Percentiles rank a stretch among this genome's conserved stretches.
Evolutionary conservation across 1,140 invertebrate species (phyloP).

Genomic region (Eueides isabella): DNA sequence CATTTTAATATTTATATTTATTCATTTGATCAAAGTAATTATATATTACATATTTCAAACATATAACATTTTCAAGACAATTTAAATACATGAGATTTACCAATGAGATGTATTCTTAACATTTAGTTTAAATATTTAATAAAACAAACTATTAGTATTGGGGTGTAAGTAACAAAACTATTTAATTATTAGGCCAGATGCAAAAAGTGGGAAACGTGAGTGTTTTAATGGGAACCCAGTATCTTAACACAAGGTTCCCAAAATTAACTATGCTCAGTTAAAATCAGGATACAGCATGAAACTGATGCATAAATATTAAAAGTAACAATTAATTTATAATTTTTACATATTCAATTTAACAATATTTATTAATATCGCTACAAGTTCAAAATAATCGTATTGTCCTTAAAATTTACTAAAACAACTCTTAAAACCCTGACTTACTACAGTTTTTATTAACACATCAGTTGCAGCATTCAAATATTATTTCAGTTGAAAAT

Average conservation of each 20-base stretch:
- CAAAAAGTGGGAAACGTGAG: too few species aligned
- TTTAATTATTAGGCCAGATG: neutral
- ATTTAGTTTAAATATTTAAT: too few species aligned
- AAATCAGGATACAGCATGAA: too few species aligned
- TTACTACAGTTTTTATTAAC: conserved; percentile 42
- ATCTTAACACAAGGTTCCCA: too few species aligned
- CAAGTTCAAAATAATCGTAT: conserved; percentile 28
- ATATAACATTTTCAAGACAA: too few species aligned
- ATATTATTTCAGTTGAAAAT: conserved; percentile 27
- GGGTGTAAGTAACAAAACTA: neutral
- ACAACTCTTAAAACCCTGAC: conserved; percentile 49
- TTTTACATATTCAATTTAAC: conserved; percentile 6
- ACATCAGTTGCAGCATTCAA: conserved; percentile 6
- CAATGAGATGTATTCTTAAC: too few species aligned
- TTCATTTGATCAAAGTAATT: too few species aligned
- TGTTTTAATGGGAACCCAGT: too few species aligned
- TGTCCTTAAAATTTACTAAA: conserved; percentile 39
- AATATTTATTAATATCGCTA: neutral
- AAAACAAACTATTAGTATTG: too few species aligned
- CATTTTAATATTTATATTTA: neutral
- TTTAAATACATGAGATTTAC: too few species aligned
- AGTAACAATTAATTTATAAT: neutral
- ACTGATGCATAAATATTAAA: neutral
- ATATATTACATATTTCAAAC: too few species aligned
- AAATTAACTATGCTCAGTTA: too few species aligned